Conservation (phyloP, 2,888 invertebrate genomes). For the Cynaeus angustus region DNA sequence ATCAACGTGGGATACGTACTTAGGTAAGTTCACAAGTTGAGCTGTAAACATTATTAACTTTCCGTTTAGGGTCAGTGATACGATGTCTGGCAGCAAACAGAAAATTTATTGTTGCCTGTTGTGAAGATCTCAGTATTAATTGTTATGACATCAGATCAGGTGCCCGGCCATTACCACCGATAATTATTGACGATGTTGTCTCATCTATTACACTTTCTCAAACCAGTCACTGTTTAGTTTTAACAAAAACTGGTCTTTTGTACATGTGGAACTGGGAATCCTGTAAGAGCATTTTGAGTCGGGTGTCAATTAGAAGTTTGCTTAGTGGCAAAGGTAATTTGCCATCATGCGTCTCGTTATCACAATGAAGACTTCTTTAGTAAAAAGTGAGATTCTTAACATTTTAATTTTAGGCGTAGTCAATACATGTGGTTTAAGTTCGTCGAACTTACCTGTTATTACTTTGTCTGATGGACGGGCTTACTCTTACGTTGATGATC, state of each 20-base stretch:
- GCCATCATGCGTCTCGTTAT: neutral
- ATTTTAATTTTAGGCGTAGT: constrained; percentile 72
- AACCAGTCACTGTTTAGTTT: constrained; percentile 72
- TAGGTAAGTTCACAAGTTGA: constrained; percentile 71
- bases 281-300: constrained; percentile 72
- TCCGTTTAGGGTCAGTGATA: constrained; percentile 74
- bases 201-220: constrained; percentile 75
- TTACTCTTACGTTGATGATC: constrained; percentile 85
- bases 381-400: neutral
- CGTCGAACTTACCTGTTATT: constrained; percentile 85
- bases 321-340: constrained; percentile 74
- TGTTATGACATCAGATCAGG: constrained; percentile 75
- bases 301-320: constrained; percentile 78
- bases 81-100: constrained; percentile 77
- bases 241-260: constrained; percentile 74
- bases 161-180: constrained; percentile 72
- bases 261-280: constrained; percentile 78
- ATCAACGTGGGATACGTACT: constrained; percentile 81
- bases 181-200: constrained; percentile 76
- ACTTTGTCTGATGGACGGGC: constrained; percentile 90
- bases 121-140: constrained; percentile 81
- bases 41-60: constrained; percentile 11
- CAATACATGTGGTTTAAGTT: constrained; percentile 75
- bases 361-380: neutral
- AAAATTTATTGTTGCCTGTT: constrained; percentile 77